These are phyloP conservation scores for Triplophysa yarkandensis DNA, from an alignment of 2,797 vertebrate genomes.

Conservation along the genomic window DNA sequence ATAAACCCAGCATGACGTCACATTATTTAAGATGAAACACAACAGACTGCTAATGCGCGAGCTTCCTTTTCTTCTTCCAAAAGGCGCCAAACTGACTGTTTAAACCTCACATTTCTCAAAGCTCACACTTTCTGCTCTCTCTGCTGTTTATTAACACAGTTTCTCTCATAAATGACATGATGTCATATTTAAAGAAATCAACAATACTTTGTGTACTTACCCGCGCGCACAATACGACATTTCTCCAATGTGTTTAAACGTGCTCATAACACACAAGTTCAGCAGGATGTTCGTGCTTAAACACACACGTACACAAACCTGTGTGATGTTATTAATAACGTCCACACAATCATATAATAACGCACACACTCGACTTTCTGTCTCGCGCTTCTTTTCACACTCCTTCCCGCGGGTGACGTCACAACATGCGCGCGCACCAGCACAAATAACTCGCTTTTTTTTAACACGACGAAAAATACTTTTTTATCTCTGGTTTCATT, in stretches of 20 bases:
- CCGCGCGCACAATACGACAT: constrained; percentile 80
- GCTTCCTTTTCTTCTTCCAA: constrained; percentile 7
- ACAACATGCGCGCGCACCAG: constrained; percentile 53
- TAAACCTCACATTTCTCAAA: too few relatives aligned
- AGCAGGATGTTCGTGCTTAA: not conserved
- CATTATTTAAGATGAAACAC: too few relatives aligned
- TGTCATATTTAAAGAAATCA: too few relatives aligned
- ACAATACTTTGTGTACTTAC: constrained; percentile 60
- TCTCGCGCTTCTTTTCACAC: constrained; percentile 74
- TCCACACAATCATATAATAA: not conserved
- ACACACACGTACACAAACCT: not conserved
- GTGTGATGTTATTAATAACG: not conserved
- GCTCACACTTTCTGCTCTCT: too few relatives aligned
- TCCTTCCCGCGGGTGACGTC: constrained; percentile 65
- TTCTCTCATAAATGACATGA: too few relatives aligned
- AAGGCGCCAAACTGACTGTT: constrained; percentile 16
- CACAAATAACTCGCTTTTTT: too few relatives aligned
- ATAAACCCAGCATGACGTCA: too few relatives aligned
- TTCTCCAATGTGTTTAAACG: constrained; percentile 51
- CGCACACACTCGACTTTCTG: constrained; percentile 64
- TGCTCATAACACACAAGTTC: not conserved
- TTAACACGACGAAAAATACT: too few relatives aligned
- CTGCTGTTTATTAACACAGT: too few relatives aligned
- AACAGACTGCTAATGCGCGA: too few relatives aligned
- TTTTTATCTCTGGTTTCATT: too few relatives aligned